Conservation (phyloP, 2,888 invertebrate genomes). For the Tenodera sinensis region DNA sequence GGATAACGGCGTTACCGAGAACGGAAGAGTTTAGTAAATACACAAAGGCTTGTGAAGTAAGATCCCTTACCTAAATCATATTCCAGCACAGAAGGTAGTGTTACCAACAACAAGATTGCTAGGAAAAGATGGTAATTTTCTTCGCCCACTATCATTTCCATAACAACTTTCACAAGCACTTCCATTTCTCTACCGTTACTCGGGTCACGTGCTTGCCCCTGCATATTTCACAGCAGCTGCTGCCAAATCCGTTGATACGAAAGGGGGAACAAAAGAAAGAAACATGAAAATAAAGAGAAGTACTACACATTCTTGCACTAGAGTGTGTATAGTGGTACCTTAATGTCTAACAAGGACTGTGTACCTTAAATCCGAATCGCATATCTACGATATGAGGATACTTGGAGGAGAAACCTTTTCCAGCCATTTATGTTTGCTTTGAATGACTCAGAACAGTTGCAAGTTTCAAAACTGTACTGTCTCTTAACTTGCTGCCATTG, state of each 20-base stretch:
- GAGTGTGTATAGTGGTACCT: neutral
- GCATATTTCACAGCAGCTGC: neutral
- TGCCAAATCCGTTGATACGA: neutral
- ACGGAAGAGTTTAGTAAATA: neutral
- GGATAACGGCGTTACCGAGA: too few relatives aligned
- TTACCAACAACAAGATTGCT: neutral
- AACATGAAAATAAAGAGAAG: neutral
- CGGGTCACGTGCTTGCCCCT: neutral
- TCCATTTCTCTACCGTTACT: neutral
- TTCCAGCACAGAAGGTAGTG: neutral
- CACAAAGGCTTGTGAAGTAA: neutral
- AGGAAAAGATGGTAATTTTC: neutral
- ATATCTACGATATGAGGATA: neutral
- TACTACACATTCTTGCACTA: neutral
- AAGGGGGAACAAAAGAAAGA: neutral
- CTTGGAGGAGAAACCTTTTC: neutral
- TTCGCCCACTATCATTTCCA: neutral
- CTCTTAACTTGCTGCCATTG: too few relatives aligned
- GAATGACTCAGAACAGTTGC: too few relatives aligned
- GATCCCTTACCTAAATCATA: neutral
- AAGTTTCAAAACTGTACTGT: too few relatives aligned
- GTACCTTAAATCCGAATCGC: neutral
- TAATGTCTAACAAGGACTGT: neutral
- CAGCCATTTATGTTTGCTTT: too few relatives aligned
- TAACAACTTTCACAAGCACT: neutral